Base-by-base conservation (phyloP, 2,113 vertebrate genomes). In the Perca schrenkii region DNA sequence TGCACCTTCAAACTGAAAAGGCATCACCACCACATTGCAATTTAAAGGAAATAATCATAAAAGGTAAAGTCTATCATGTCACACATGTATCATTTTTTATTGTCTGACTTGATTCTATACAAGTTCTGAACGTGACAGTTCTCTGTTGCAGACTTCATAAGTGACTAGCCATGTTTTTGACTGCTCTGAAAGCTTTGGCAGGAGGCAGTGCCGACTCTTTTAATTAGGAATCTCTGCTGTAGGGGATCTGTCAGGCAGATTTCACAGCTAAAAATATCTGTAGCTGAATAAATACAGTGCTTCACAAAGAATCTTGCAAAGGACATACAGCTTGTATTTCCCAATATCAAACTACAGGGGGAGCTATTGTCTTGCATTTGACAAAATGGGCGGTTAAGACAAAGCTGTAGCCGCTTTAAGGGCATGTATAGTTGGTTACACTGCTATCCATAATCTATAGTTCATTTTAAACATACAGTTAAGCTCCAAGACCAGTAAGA, bases 361-460 rank as follows among this genome's bases (percentile, higher is more conserved):
- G 91, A 43, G 77, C 58, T 84, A 60, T 82, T 87, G 83, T 43
- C 25, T 50, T 64, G 16, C 21, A 87, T 91, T 90, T 84, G 16
- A 61, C 14, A 22, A 57, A 21, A 50, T 4, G 1, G 17, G 15
- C 17, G 6, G n/a, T 49, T 57, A 2, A 40, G 11, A 60, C 40
- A 84, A 56, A 87, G 34, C 8, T 2, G 13, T 8, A n/a, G 46
- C 36, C 63, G 25, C 3, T 28, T 34, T 56, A 13, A 58, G 50
- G 8, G 12, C 1, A 13, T n/a, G 12, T 0, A 17, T 25, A 71
- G 1, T 13, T 43, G 6, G 52, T 83, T 46, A 5, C n/a, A 61
- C 0, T 60, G 36, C 2, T 8, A 10, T 50, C 1, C 4, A 25
- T 28, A 2, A 11, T 75, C 3, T 62, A 40, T 7, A 40, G 0